Evolutionary conservation across 2,113 vertebrate species (phyloP).

Genomic region (Misgurnus anguillicaudatus): DNA sequence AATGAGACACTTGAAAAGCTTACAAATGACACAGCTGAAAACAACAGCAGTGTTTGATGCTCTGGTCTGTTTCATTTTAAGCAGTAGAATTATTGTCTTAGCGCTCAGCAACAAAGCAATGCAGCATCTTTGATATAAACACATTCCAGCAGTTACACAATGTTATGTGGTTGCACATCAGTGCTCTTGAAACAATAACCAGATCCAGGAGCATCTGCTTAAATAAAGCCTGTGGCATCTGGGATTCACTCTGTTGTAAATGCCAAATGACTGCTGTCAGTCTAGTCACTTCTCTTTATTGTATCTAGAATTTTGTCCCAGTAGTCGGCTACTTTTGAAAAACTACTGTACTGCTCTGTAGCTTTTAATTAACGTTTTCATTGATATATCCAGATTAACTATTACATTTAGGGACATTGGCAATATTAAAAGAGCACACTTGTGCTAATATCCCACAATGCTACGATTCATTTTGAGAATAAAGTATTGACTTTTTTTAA

Average conservation of each 20-base stretch:
- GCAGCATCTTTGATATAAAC: slow-evolving; percentile 51
- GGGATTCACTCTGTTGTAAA: neutral
- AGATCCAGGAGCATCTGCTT: slow-evolving; percentile 33
- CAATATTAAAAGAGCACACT: too few relatives aligned
- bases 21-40: slow-evolving; percentile 5
- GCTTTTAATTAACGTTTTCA: too few relatives aligned
- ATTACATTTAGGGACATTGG: too few relatives aligned
- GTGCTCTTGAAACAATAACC: slow-evolving; percentile 43
- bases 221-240: slow-evolving; percentile 26
- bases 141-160: slow-evolving; percentile 44
- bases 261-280: slow-evolving; percentile 15
- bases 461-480: too few relatives aligned
- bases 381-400: too few relatives aligned
- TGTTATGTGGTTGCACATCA: slow-evolving; percentile 47
- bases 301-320: neutral
- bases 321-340: neutral
- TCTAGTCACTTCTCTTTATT: neutral
- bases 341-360: neutral
- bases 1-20: slow-evolving; percentile 24
- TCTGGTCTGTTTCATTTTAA: slow-evolving; percentile 26
- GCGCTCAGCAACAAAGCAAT: slow-evolving; percentile 32
- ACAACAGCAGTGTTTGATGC: slow-evolving; percentile 9
- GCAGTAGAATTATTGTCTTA: slow-evolving; percentile 25
- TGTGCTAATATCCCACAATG: too few relatives aligned
- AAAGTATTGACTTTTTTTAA: too few relatives aligned